Percentiles rank a stretch among this genome's conserved stretches.
Evolutionary conservation across 2,797 vertebrate species (phyloP).

Genomic region (Mormyrops boulengeri): DNA sequence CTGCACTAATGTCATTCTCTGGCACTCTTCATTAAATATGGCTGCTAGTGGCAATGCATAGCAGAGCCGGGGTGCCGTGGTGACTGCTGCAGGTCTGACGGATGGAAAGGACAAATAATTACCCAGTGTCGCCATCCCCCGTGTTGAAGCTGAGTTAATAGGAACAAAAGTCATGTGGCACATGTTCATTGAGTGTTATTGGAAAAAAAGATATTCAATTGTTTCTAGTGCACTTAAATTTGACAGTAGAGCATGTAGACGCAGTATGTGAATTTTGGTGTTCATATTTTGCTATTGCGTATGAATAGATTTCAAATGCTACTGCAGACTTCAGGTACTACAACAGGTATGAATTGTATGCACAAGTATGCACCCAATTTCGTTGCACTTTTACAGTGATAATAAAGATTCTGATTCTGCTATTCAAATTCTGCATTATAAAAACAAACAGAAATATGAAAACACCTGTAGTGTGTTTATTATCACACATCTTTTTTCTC

Average conservation of each 20-base stretch:
- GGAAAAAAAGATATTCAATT: background rate
- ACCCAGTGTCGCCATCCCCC: background rate
- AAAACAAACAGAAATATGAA: background rate
- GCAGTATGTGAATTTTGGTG: background rate
- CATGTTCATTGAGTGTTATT: background rate
- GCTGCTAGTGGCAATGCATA: background rate
- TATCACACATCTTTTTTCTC: background rate
- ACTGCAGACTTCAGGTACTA: background rate
- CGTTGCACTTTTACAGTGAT: too few relatives aligned
- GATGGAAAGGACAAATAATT: background rate
- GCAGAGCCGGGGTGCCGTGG: background rate
- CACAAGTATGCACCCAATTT: too few relatives aligned
- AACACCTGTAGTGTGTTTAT: background rate
- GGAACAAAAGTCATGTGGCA: background rate
- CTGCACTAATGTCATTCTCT: background rate
- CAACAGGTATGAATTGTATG: background rate
- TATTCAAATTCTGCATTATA: background rate
- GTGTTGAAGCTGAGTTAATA: background rate
- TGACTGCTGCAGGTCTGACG: background rate
- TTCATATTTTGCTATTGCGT: background rate
- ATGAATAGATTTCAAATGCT: background rate
- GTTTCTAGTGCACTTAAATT: background rate
- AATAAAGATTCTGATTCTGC: background rate
- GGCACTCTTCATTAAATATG: constrained; percentile 3
- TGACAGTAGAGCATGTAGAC: background rate